A percentile compares a stretch with the other conserved stretches of the same genome.
Evolutionary conservation across 2,113 vertebrate genomes (phyloP).

Genomic region (Camelus dromedarius): DNA sequence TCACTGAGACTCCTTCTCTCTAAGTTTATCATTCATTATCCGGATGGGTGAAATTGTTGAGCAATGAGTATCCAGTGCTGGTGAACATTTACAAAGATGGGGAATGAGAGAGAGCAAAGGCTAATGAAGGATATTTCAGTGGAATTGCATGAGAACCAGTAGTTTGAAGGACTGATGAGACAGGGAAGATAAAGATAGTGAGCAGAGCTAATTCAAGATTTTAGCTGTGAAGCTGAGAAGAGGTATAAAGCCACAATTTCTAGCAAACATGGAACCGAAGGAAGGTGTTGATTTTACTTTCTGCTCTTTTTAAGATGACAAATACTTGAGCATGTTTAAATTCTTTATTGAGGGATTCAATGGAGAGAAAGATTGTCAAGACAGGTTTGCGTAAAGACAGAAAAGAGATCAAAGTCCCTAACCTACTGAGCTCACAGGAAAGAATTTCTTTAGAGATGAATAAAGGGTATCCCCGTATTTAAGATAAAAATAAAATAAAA

Average conservation of each 20-base stretch:
- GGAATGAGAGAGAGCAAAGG: background rate
- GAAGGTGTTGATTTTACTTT: background rate
- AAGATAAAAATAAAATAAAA: background rate
- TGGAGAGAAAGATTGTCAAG: background rate
- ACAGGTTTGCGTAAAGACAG: too few relatives aligned
- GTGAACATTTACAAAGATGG: background rate
- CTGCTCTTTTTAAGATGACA: background rate
- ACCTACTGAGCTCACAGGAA: background rate
- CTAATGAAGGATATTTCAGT: background rate
- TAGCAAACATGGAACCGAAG: background rate
- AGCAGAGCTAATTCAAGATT: background rate
- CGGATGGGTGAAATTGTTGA: background rate
- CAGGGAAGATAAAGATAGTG: background rate
- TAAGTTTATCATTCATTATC: background rate
- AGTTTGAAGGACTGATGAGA: background rate
- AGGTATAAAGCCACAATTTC: background rate
- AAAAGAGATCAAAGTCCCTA: background rate
- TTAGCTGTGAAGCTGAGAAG: background rate
- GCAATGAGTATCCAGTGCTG: too few relatives aligned
- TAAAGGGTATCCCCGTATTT: background rate
- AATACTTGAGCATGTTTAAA: background rate
- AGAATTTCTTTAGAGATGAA: background rate
- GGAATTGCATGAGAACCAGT: background rate
- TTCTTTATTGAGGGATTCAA: background rate
- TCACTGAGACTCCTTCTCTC: background rate